Percentiles rank a stretch among this genome's conserved stretches.
phyloP scores from a whole-genome alignment of 2,888 invertebrate genomes.

The Cephalotes varians region DNA sequence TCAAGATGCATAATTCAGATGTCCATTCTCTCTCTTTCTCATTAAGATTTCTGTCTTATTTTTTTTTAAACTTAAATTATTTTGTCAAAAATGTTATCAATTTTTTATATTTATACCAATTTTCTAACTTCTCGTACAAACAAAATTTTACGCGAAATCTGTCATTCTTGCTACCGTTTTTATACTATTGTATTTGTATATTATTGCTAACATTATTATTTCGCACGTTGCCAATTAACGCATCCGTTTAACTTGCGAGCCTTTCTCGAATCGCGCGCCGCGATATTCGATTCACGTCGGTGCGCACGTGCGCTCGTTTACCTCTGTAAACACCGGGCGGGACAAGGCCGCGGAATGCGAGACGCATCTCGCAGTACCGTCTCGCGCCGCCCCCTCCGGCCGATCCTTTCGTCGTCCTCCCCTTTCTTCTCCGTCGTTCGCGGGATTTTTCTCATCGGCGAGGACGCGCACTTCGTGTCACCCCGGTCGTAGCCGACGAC shows the following conservation, averaged over 20 bases:
- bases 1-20: too few relatives aligned
- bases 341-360: constrained; percentile 82
- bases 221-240: constrained; percentile 13
- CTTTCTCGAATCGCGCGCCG: background rate
- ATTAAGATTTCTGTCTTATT: background rate
- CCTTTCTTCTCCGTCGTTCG: constrained; percentile 54
- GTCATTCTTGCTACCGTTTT: background rate
- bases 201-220: background rate
- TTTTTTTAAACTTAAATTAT: background rate
- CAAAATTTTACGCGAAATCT: background rate
- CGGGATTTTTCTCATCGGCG: constrained; percentile 74
- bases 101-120: background rate
- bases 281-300: constrained; percentile 26
- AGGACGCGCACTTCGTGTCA: constrained; percentile 64
- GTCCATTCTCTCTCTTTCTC: too few relatives aligned
- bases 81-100: background rate
- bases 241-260: background rate
- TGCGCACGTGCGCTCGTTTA: constrained; percentile 64
- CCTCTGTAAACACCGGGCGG: constrained; percentile 79
- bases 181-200: background rate
- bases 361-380: constrained; percentile 67
- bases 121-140: background rate
- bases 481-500: constrained; percentile 76
- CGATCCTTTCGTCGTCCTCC: constrained; percentile 34
- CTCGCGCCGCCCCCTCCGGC: constrained; percentile 56